Evolutionary conservation across 2,888 invertebrate genomes (phyloP).

Genomic region (Pinctada fucata): DNA sequence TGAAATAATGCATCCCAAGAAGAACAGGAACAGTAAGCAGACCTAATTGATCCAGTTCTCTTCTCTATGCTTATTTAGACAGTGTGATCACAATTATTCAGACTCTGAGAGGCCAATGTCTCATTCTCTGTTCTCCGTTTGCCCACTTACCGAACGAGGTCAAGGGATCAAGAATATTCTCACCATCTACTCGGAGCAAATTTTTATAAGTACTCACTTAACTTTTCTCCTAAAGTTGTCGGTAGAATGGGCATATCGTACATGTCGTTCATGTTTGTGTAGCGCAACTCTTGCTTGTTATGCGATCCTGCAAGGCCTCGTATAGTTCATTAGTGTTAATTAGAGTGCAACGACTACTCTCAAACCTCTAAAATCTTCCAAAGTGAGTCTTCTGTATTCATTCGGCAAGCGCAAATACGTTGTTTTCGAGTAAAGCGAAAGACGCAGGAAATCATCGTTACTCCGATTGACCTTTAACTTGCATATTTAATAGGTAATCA

Average conservation of each 20-base stretch:
- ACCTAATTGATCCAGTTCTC: not conserved
- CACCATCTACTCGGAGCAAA: not conserved
- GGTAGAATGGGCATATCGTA: not conserved
- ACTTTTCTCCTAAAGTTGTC: not conserved
- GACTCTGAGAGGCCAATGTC: not conserved
- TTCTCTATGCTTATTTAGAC: constrained; percentile 11
- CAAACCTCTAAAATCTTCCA: not conserved
- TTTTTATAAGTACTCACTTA: not conserved
- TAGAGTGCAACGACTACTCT: not conserved
- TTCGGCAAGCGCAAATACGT: too few species aligned
- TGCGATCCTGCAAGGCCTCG: not conserved
- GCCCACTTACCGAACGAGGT: not conserved
- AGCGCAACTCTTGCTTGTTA: not conserved
- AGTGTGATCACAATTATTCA: not conserved
- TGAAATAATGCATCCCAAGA: not conserved
- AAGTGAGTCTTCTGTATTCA: not conserved
- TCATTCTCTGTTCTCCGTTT: not conserved
- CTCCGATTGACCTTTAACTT: not conserved
- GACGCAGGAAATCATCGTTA: too few species aligned
- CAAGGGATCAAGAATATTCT: not conserved
- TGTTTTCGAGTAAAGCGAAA: too few species aligned
- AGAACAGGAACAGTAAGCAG: constrained; percentile 8
- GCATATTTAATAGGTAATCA: not conserved
- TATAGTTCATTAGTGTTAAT: not conserved
- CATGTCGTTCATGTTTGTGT: not conserved